A percentile compares a stretch with the other conserved stretches of the same genome.
Conservation (phyloP, 2,888 invertebrate genomes). For the Drosophila cyrtoloma region DNA sequence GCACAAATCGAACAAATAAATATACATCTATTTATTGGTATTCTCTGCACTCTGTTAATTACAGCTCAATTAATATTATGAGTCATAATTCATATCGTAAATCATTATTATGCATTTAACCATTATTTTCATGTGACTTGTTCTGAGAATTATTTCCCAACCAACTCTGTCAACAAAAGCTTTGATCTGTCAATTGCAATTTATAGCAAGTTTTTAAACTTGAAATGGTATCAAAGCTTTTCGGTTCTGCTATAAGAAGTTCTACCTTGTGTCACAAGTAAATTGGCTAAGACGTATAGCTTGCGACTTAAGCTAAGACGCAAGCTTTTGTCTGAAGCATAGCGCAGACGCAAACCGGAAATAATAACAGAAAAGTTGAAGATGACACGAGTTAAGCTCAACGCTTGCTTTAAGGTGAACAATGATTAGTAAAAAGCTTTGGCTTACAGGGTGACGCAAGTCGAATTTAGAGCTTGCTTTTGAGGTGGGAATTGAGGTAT, state of each 20-base stretch:
- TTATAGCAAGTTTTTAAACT: slow-evolving; percentile 37
- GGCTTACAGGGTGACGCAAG: slow-evolving; percentile 31
- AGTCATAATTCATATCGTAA: slow-evolving; percentile 13
- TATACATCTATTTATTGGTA: slow-evolving; percentile 16
- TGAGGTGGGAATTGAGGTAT: background rate
- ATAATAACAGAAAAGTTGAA: slow-evolving; percentile 52
- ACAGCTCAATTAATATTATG: slow-evolving; percentile 30
- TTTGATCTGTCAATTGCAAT: background rate
- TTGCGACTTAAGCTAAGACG: slow-evolving; percentile 4
- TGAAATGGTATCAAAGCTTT: slow-evolving; percentile 19
- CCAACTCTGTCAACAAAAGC: slow-evolving; percentile 12
- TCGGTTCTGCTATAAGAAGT: slow-evolving; percentile 31
- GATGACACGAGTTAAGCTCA: slow-evolving; percentile 39
- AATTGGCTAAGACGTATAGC: slow-evolving; percentile 16
- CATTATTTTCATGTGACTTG: slow-evolving; percentile 25
- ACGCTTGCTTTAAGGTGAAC: slow-evolving; percentile 10
- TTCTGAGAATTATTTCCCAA: background rate
- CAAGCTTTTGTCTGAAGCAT: slow-evolving; percentile 19
- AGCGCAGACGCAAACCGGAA: slow-evolving; percentile 67
- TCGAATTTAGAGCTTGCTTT: background rate
- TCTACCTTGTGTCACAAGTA: slow-evolving; percentile 4
- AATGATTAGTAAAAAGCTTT: slow-evolving; percentile 25
- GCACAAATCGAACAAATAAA: slow-evolving; percentile 50
- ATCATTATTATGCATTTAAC: slow-evolving; percentile 11
- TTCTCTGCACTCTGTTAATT: slow-evolving; percentile 43